Percentiles rank a stretch among this genome's conserved stretches.
Conservation (phyloP, 1,140 invertebrate species). For the Procambarus clarkii region DNA sequence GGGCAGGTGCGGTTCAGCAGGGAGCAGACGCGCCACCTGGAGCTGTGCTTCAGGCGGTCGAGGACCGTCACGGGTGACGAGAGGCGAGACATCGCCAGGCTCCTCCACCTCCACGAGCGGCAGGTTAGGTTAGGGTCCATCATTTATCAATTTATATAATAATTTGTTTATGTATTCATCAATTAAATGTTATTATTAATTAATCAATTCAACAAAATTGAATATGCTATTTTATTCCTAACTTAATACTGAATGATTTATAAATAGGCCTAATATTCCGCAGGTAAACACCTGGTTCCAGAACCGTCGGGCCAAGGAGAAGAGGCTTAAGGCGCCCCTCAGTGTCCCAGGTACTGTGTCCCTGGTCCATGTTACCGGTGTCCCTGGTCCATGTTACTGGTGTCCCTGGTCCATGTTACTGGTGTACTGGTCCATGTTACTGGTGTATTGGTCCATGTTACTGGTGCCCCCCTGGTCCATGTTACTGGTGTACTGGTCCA, state of each 20-base stretch:
- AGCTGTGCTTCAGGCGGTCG: constrained; percentile 43
- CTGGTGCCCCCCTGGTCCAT: too few relatives aligned
- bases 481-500: too few relatives aligned
- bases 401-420: too few relatives aligned
- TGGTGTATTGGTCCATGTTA: too few relatives aligned
- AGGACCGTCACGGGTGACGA: constrained; percentile 60
- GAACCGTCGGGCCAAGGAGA: constrained; percentile 30
- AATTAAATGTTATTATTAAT: too few relatives aligned
- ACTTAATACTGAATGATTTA: too few relatives aligned
- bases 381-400: too few relatives aligned
- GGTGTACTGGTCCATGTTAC: too few relatives aligned
- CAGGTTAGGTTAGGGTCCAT: constrained; percentile 35
- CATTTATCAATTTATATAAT: too few relatives aligned
- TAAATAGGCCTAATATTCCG: background rate
- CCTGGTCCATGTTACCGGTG: too few relatives aligned
- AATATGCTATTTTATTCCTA: background rate
- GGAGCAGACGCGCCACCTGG: constrained; percentile 56
- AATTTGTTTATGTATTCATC: too few relatives aligned
- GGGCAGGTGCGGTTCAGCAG: constrained; percentile 62
- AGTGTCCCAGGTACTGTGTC: background rate
- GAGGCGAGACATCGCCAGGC: constrained; percentile 59
- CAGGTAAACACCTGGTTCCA: constrained; percentile 57
- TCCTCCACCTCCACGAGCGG: constrained; percentile 61
- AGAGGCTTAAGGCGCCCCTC: background rate
- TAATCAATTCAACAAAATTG: too few relatives aligned